Conservation (phyloP, 2,888 invertebrate genomes). For the Cerceris rybyensis region DNA sequence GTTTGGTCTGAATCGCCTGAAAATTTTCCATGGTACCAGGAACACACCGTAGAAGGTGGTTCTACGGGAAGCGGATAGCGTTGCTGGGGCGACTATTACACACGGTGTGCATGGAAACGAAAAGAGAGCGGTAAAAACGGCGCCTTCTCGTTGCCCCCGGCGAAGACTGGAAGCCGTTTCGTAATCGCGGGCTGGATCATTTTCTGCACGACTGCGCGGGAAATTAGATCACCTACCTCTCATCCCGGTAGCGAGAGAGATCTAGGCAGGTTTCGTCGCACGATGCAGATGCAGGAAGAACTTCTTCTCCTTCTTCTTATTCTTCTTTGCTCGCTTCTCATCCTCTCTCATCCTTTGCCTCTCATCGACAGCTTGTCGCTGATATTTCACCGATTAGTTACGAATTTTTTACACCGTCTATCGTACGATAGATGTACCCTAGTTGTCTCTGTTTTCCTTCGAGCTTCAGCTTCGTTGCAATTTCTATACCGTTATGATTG, state of each 20-base stretch:
- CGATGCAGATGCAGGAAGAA: constrained; percentile 66
- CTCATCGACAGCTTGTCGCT: constrained; percentile 58
- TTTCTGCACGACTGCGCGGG: constrained; percentile 82
- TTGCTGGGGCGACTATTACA: constrained; percentile 53
- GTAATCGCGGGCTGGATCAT: constrained; percentile 80
- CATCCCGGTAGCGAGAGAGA: constrained; percentile 76
- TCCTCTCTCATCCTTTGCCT: constrained; percentile 28
- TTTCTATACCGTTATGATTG: constrained; percentile 42
- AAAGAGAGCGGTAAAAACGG: constrained; percentile 70
- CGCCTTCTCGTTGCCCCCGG: constrained; percentile 70
- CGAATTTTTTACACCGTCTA: constrained; percentile 30
- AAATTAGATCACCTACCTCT: constrained; percentile 81
- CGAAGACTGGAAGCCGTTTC: constrained; percentile 81
- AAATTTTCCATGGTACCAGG: constrained; percentile 52
- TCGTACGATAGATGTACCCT: constrained; percentile 6
- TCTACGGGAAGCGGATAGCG: constrained; percentile 66
- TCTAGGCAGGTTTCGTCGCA: constrained; percentile 69
- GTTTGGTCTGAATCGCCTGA: constrained; percentile 5
- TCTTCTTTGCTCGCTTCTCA: constrained; percentile 13
- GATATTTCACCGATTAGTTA: constrained; percentile 62
- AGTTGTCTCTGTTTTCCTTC: constrained; percentile 8
- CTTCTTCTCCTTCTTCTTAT: constrained; percentile 48
- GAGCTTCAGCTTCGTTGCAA: not conserved
- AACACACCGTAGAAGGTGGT: constrained; percentile 50
- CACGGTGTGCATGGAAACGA: constrained; percentile 60